phyloP scores from a whole-genome alignment of 2,113 vertebrate genomes.

The Camelus bactrianus region DNA sequence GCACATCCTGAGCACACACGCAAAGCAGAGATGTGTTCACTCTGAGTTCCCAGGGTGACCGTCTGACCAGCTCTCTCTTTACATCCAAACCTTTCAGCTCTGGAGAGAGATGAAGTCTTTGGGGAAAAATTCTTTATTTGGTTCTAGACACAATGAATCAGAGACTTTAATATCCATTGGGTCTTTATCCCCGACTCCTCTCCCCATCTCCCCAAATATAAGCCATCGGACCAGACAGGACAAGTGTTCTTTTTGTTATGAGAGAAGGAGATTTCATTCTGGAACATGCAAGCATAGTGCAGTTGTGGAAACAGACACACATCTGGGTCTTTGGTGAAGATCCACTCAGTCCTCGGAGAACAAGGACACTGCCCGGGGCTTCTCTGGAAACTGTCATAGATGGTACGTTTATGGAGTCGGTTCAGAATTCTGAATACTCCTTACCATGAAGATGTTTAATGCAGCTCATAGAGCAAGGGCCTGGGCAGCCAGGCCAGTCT shows the following conservation, averaged over 20 bases:
- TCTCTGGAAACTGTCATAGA: not conserved
- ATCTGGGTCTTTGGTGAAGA: not conserved
- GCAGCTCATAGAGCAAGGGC: not conserved
- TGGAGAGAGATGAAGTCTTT: not conserved
- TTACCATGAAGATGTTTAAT: not conserved
- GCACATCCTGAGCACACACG: not conserved
- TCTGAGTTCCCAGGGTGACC: not conserved
- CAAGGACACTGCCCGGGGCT: not conserved
- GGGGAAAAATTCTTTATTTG: conserved; percentile 17
- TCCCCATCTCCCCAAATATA: not conserved
- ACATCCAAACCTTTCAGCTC: not conserved
- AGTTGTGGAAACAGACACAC: not conserved
- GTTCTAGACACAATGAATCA: conserved; percentile 31
- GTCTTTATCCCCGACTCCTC: not conserved
- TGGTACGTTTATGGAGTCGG: not conserved
- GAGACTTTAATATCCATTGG: not conserved
- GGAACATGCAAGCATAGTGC: not conserved
- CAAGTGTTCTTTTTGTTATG: not conserved
- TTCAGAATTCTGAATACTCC: not conserved
- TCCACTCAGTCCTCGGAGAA: not conserved
- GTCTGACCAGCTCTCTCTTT: not conserved
- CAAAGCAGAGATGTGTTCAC: not conserved
- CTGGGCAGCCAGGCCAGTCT: not conserved
- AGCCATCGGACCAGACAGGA: not conserved
- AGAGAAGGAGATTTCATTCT: not conserved